Percentiles rank a stretch among this genome's conserved stretches.
Evolutionary conservation across 2,888 invertebrate genomes (phyloP).

Genomic region (Leucozona laternaria): DNA sequence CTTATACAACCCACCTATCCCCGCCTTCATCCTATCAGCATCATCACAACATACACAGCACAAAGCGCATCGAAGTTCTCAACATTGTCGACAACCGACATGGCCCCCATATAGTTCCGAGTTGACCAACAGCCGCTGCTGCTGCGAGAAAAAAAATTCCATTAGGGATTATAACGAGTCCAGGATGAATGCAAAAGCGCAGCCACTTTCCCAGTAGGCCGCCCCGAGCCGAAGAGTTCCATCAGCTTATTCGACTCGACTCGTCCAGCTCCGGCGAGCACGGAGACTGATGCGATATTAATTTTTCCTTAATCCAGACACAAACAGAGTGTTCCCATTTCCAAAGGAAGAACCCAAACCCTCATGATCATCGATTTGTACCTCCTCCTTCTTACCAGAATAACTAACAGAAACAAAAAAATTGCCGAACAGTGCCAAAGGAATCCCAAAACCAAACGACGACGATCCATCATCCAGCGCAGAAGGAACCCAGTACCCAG

Average conservation of each 20-base stretch:
- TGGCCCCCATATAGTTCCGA: constrained; percentile 63
- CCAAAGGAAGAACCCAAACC: constrained; percentile 55
- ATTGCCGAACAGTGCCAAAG: constrained; percentile 37
- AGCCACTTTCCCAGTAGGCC: constrained; percentile 57
- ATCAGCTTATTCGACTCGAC: constrained; percentile 2
- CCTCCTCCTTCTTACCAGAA: constrained; percentile 60
- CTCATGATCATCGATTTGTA: constrained; percentile 71
- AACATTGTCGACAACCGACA: constrained; percentile 73
- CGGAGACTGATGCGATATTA: constrained; percentile 74
- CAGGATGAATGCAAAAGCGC: constrained; percentile 74
- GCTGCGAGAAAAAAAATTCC: constrained; percentile 73
- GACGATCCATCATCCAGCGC: constrained; percentile 64
- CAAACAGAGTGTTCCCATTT: constrained; percentile 44
- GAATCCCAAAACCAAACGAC: constrained; percentile 63
- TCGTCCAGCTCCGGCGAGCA: not conserved
- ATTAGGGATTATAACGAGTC: constrained; percentile 77
- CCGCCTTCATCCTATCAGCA: constrained; percentile 45
- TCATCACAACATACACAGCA: not conserved
- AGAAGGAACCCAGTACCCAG: constrained; percentile 47
- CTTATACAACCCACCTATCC: constrained; percentile 62
- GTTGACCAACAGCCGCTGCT: constrained; percentile 32
- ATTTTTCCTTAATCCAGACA: constrained; percentile 69
- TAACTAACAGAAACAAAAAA: constrained; percentile 21
- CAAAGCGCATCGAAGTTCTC: constrained; percentile 56
- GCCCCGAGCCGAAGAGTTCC: constrained; percentile 26